These are phyloP conservation scores for Forbesichthys papilliferus DNA, from an alignment of 2,113 vertebrate genomes.

Conservation along the genomic window DNA sequence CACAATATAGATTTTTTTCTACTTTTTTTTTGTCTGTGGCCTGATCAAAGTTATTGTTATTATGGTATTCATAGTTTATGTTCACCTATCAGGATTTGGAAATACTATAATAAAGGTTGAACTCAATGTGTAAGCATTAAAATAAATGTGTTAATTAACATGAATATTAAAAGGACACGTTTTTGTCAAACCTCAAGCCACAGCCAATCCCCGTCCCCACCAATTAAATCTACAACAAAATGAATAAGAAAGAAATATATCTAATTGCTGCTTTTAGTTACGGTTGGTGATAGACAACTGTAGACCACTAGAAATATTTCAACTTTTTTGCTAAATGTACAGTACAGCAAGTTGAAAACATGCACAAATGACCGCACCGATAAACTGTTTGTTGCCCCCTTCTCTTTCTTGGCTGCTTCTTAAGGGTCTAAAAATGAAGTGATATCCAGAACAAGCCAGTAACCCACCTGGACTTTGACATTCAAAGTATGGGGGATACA, in stretches of 20 bases:
- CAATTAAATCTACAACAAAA: slow-evolving; percentile 36
- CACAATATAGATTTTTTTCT: not conserved
- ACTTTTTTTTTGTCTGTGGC: slow-evolving; percentile 20
- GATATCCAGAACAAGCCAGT: slow-evolving; percentile 50
- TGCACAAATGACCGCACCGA: slow-evolving; percentile 55
- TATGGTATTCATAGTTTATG: not conserved
- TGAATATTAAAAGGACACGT: not conserved
- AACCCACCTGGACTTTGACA: slow-evolving; percentile 69
- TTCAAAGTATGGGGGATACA: slow-evolving; percentile 64
- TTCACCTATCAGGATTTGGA: not conserved
- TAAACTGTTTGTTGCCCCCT: slow-evolving; percentile 60
- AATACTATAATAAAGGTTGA: not conserved
- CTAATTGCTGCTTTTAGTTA: slow-evolving; percentile 75
- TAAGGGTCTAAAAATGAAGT: slow-evolving; percentile 66
- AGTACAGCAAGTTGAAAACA: slow-evolving; percentile 58
- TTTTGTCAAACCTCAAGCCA: slow-evolving; percentile 3
- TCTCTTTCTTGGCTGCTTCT: slow-evolving; percentile 69
- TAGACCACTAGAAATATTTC: slow-evolving; percentile 75
- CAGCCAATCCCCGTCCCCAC: not conserved
- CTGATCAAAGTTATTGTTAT: slow-evolving; percentile 3
- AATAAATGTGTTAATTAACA: too few relatives aligned
- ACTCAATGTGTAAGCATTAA: too few relatives aligned
- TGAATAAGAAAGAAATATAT: slow-evolving; percentile 17
- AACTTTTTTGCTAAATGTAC: slow-evolving; percentile 51
- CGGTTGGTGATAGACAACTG: slow-evolving; percentile 64